phyloP scores from a whole-genome alignment of 92 coral and sea anemone genomes.

The Zoanthus solanderi region DNA sequence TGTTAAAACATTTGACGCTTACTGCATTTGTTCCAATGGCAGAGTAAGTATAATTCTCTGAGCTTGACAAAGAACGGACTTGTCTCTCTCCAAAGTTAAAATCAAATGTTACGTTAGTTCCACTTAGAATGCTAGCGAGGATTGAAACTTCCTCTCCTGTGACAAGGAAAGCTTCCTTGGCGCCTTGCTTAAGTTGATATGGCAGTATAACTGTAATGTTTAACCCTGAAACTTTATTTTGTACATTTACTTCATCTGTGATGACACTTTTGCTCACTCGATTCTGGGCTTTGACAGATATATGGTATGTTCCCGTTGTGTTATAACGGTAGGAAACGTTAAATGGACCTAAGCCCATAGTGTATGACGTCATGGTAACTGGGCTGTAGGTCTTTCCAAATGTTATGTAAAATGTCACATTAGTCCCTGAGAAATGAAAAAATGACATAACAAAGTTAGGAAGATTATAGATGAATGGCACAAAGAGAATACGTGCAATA shows the following conservation, averaged over 20 bases:
- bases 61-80: neutral
- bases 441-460: too few species aligned
- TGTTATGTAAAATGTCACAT: slow-evolving; percentile 51
- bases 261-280: slow-evolving; percentile 46
- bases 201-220: slow-evolving; percentile 27
- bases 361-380: slow-evolving; percentile 3
- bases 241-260: slow-evolving; percentile 16
- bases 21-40: slow-evolving; percentile 35
- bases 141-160: slow-evolving; percentile 56
- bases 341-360: slow-evolving; percentile 26
- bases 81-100: slow-evolving; percentile 54
- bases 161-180: slow-evolving; percentile 27
- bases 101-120: slow-evolving; percentile 36
- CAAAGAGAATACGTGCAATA: too few species aligned
- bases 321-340: slow-evolving; percentile 40
- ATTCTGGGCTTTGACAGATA: slow-evolving; percentile 47
- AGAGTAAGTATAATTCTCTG: slow-evolving; percentile 26
- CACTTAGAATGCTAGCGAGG: slow-evolving; percentile 25
- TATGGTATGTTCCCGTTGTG: slow-evolving; percentile 28
- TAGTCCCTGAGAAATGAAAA: slow-evolving; percentile 49
- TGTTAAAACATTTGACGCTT: slow-evolving; percentile 53
- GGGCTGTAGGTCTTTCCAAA: slow-evolving; percentile 43
- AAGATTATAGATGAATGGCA: too few species aligned
- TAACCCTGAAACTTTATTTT: slow-evolving; percentile 38
- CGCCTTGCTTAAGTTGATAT: slow-evolving; percentile 11